Conservation (phyloP, 2,797 vertebrate species). For the Chloroceryle amazona region DNA sequence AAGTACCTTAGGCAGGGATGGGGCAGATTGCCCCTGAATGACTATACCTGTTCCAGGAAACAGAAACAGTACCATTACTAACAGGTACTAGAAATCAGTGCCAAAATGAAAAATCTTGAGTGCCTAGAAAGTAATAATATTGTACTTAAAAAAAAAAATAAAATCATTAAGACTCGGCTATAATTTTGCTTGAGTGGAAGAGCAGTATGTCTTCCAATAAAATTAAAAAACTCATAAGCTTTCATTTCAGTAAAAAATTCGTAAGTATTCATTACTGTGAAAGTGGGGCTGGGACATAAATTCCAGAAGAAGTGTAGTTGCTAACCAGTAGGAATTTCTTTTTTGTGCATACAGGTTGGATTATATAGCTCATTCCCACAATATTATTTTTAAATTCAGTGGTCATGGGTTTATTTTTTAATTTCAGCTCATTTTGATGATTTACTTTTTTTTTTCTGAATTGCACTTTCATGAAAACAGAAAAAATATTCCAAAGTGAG, state of each 20-base stretch:
- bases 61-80: not conserved
- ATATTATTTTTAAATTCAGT: not conserved
- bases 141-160: not conserved
- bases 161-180: not conserved
- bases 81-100: conserved; percentile 3
- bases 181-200: conserved; percentile 1
- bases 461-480: too few relatives aligned
- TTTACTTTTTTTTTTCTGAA: not conserved
- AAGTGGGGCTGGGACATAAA: not conserved
- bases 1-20: not conserved
- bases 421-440: not conserved
- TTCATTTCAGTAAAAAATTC: conserved; percentile 18
- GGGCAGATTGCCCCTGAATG: not conserved
- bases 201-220: conserved; percentile 30
- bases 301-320: not conserved
- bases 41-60: not conserved
- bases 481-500: too few relatives aligned
- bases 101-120: conserved; percentile 1
- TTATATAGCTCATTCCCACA: not conserved
- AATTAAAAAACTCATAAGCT: conserved; percentile 13
- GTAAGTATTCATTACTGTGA: not conserved
- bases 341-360: not conserved
- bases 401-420: not conserved
- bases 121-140: not conserved
- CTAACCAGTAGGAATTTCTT: not conserved